Conservation (phyloP, 2,113 vertebrate species). For the Pseudorectes ferrugineus region DNA sequence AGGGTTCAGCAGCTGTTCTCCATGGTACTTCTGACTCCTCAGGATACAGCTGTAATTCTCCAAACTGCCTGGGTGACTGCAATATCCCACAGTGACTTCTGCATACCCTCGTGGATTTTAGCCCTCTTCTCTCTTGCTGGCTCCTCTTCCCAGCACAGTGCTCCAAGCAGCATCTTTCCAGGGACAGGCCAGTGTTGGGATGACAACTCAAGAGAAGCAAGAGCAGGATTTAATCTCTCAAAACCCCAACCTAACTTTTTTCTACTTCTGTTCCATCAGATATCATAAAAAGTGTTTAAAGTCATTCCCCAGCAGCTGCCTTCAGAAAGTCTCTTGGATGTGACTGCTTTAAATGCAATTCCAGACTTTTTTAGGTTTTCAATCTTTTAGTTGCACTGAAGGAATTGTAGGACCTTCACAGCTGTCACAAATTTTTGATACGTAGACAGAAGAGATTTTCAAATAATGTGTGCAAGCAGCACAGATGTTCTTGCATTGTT, state of each 20-base stretch:
- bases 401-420: background rate
- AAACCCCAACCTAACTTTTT: background rate
- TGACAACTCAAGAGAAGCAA: background rate
- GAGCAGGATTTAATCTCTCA: background rate
- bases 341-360: background rate
- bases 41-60: background rate
- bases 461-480: background rate
- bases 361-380: background rate
- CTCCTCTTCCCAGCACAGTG: background rate
- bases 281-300: background rate
- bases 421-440: slow-evolving; percentile 43
- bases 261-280: background rate
- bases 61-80: background rate
- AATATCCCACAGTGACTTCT: background rate
- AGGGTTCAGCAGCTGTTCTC: background rate
- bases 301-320: background rate
- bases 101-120: accelerated
- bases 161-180: background rate
- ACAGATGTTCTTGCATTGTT: slow-evolving; percentile 38
- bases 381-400: background rate
- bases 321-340: slow-evolving; percentile 22
- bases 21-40: background rate
- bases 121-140: background rate
- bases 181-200: background rate
- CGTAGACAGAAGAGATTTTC: slow-evolving; percentile 29